Evolutionary conservation across 2,113 vertebrate species (phyloP).

Genomic region (Indicator maculatus): DNA sequence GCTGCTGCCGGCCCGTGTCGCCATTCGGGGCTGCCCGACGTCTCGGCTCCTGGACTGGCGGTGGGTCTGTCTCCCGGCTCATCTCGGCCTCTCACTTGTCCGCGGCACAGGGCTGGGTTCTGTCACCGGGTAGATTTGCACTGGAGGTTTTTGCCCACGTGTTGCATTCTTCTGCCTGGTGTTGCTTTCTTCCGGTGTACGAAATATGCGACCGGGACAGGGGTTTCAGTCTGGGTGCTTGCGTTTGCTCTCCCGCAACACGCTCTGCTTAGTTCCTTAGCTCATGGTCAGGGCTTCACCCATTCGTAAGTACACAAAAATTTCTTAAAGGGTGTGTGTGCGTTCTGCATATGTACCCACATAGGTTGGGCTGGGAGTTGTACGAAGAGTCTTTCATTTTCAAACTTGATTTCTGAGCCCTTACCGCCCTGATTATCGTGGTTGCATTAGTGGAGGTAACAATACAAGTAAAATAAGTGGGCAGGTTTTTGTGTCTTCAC

Average conservation of each 20-base stretch:
- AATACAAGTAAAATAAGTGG: slow-evolving; percentile 62
- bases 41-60: too few relatives aligned
- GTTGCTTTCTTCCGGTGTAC: neutral
- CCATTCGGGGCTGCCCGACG: neutral
- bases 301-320: neutral
- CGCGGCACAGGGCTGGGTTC: neutral
- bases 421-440: slow-evolving; percentile 33
- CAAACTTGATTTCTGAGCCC: neutral
- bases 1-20: neutral
- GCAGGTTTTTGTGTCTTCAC: slow-evolving; percentile 67
- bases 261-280: neutral
- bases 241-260: neutral
- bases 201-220: too few relatives aligned
- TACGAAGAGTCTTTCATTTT: slow-evolving; percentile 25
- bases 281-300: neutral
- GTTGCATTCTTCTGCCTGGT: neutral
- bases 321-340: neutral
- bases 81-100: neutral
- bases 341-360: rapidly evolving
- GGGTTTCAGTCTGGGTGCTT: neutral
- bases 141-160: neutral
- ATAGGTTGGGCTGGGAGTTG: neutral
- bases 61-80: neutral
- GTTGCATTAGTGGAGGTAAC: slow-evolving; percentile 61
- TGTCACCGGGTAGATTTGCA: neutral